Percentiles rank a stretch among this genome's conserved stretches.
Conservation (phyloP, 2,113 vertebrate genomes). For the Dasyurus viverrinus region DNA sequence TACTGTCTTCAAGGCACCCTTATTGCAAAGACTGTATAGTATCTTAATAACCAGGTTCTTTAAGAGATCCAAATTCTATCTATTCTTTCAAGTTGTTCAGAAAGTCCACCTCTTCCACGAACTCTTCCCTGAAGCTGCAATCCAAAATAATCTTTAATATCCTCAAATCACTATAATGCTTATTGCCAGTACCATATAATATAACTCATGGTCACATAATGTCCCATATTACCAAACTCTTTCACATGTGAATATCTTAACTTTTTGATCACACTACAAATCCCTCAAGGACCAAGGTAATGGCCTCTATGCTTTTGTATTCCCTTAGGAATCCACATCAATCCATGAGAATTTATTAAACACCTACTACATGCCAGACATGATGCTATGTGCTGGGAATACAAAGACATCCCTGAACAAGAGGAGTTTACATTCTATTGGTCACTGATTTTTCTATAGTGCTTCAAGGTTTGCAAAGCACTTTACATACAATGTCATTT, state of each 20-base stretch:
- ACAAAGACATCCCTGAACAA: background rate
- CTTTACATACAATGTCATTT: too few species aligned
- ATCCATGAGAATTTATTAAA: background rate
- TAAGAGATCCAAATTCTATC: background rate
- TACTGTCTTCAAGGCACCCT: background rate
- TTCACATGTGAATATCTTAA: background rate
- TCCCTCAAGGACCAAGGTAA: background rate
- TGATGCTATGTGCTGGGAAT: background rate
- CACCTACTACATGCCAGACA: background rate
- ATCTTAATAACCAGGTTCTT: background rate
- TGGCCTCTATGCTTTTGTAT: background rate
- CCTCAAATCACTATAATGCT: background rate
- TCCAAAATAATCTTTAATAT: background rate
- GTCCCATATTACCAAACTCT: background rate
- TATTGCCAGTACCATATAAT: background rate
- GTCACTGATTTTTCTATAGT: too few species aligned
- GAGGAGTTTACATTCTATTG: background rate
- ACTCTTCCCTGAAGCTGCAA: background rate
- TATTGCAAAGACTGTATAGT: background rate
- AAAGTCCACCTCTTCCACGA: background rate
- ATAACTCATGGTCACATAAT: background rate
- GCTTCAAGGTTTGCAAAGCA: too few species aligned
- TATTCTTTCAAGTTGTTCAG: background rate
- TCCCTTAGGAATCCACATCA: background rate
- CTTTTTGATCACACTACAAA: background rate